A percentile compares a stretch with the other conserved stretches of the same genome.
These are phyloP conservation scores for Zaprionus ghesquierei DNA, from an alignment of 1,140 invertebrate genomes.

Conservation along the genomic window DNA sequence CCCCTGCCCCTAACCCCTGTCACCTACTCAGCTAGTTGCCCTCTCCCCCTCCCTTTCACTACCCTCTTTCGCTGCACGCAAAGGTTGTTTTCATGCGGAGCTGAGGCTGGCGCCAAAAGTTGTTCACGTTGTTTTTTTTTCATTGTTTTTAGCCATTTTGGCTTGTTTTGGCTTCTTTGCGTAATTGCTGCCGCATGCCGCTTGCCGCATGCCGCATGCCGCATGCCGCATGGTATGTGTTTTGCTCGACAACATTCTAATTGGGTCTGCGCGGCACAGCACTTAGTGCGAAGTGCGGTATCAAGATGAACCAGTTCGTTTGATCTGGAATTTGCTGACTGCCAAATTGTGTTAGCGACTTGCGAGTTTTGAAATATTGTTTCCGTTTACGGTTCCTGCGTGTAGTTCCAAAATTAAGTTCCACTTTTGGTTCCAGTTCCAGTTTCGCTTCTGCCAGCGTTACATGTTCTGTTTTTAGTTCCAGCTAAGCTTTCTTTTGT, in stretches of 20 bases:
- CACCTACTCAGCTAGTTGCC: neutral
- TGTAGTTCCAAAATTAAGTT: too few species aligned
- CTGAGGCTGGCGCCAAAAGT: conserved; percentile 35
- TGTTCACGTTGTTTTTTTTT: conserved; percentile 48
- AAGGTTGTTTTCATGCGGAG: conserved; percentile 12
- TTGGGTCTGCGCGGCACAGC: neutral
- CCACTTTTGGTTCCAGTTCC: neutral
- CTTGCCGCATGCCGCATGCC: too few species aligned
- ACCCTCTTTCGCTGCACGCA: conserved; percentile 14
- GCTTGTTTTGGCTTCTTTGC: conserved; percentile 21
- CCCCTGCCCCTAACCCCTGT: neutral
- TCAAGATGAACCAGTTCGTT: conserved; percentile 2
- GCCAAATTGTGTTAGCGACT: neutral
- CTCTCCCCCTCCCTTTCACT: neutral
- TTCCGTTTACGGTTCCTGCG: too few species aligned
- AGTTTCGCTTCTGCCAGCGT: neutral
- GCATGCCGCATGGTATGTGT: neutral
- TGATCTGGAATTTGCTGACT: neutral
- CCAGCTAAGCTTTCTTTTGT: too few species aligned
- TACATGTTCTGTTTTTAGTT: too few species aligned
- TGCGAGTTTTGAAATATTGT: neutral
- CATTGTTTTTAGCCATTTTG: conserved; percentile 36
- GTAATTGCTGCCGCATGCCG: conserved; percentile 58
- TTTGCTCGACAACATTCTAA: conserved; percentile 26
- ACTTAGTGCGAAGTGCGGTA: neutral